Percentiles rank a stretch among this genome's conserved stretches.
Evolutionary conservation across 1,140 invertebrate species (phyloP).

Genomic region (Hyles euphorbiae): DNA sequence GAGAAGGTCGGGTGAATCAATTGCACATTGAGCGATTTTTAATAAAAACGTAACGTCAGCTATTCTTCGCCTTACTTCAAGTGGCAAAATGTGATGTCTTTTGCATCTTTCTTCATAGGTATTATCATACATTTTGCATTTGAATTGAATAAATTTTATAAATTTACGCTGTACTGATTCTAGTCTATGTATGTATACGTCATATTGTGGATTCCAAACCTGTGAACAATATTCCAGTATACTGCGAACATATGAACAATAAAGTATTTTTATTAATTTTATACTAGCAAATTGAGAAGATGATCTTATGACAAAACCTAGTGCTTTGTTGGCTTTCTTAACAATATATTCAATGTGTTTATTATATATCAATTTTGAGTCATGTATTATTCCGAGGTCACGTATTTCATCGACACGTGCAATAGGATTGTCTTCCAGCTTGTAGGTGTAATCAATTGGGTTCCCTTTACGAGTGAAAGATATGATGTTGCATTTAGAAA

Average conservation of each 20-base stretch:
- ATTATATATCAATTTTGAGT: conserved; percentile 6
- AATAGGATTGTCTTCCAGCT: background rate
- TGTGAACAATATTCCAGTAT: conserved; percentile 8
- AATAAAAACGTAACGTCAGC: conserved; percentile 4
- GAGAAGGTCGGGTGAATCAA: conserved; percentile 9
- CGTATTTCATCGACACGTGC: conserved; percentile 1
- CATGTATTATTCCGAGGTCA: conserved; percentile 5
- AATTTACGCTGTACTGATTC: conserved; percentile 15
- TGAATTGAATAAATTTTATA: conserved; percentile 14
- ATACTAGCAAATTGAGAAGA: conserved; percentile 5
- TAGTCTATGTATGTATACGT: conserved; percentile 9
- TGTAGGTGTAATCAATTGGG: background rate
- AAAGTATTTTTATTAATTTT: conserved; percentile 7
- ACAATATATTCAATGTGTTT: conserved; percentile 6
- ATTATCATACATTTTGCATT: conserved; percentile 7
- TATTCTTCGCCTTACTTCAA: conserved; percentile 13
- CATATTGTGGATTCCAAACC: conserved; percentile 5
- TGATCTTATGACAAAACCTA: conserved; percentile 2
- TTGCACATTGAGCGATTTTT: conserved; percentile 1
- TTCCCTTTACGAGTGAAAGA: conserved; percentile 17
- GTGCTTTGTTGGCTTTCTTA: conserved; percentile 6
- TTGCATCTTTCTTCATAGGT: conserved; percentile 14
- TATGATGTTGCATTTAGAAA: background rate
- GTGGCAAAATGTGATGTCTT: conserved; percentile 17
- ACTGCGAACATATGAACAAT: conserved; percentile 9